Percentiles rank a stretch among this genome's conserved stretches.
Conservation (phyloP, 2,113 vertebrate genomes). For the Procavia capensis region DNA sequence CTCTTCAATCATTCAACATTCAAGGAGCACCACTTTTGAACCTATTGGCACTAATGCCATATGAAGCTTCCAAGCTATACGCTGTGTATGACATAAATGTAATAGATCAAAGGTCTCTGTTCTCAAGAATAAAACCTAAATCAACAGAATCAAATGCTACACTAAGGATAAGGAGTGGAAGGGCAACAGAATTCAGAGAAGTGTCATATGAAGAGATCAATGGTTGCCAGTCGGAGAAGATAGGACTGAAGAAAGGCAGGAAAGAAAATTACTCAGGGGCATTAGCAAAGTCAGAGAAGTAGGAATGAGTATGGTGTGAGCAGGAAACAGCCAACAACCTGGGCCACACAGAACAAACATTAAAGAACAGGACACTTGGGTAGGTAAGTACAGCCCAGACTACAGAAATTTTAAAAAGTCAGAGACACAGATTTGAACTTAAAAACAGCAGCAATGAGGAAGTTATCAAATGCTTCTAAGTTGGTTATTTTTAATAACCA, state of each 20-base stretch:
- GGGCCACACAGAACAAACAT: not conserved
- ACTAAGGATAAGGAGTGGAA: not conserved
- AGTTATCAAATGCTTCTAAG: not conserved
- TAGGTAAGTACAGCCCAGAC: not conserved
- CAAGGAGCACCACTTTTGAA: not conserved
- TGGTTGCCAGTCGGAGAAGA: not conserved
- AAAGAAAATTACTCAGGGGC: not conserved
- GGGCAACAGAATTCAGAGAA: not conserved
- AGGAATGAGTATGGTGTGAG: not conserved
- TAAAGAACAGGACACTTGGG: not conserved
- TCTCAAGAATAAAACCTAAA: not conserved
- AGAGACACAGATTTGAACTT: not conserved
- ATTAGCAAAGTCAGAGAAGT: not conserved
- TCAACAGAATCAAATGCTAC: slow-evolving; percentile 32
- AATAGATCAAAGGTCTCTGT: not conserved
- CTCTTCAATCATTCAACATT: not conserved
- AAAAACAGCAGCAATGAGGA: not conserved
- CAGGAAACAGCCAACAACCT: not conserved
- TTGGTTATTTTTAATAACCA: not conserved
- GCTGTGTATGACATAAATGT: not conserved
- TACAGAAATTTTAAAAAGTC: not conserved
- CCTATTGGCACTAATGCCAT: not conserved
- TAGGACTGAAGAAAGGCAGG: not conserved
- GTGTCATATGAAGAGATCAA: not conserved
- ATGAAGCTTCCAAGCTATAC: not conserved